These are phyloP conservation scores for Paedocypris sp. DNA, from an alignment of 2,113 vertebrate species.

Conservation along the genomic window DNA sequence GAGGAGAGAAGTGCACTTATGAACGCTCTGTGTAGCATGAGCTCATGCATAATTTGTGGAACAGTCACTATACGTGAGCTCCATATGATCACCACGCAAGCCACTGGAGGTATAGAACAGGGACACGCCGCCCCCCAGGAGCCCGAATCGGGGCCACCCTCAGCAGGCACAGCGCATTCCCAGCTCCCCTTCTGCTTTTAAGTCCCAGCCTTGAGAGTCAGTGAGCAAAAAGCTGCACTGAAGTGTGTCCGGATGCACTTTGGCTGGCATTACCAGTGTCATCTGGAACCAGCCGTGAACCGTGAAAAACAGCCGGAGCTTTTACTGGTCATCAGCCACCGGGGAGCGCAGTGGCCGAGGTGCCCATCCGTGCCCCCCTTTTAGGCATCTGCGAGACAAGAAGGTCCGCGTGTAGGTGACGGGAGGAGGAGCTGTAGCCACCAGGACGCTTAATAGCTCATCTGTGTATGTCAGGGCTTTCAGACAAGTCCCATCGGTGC, in stretches of 20 bases:
- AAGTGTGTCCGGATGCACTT: slow-evolving; percentile 42
- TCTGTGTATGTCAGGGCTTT: slow-evolving; percentile 24
- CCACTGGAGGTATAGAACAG: slow-evolving; percentile 7
- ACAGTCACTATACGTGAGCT: background rate
- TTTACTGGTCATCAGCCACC: slow-evolving; percentile 41
- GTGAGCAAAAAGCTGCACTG: slow-evolving; percentile 55
- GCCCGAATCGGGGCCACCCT: slow-evolving; percentile 8
- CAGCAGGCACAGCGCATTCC: background rate
- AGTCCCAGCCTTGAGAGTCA: slow-evolving; percentile 39
- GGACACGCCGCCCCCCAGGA: slow-evolving; percentile 15
- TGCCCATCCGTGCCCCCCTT: background rate
- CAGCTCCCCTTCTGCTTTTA: background rate
- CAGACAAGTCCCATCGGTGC: slow-evolving; percentile 43
- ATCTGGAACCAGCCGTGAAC: slow-evolving; percentile 55
- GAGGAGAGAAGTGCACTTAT: too few relatives aligned
- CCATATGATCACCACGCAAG: background rate
- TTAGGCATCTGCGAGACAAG: slow-evolving; percentile 23
- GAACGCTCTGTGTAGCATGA: too few relatives aligned
- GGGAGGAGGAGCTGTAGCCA: background rate
- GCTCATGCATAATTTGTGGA: too few relatives aligned
- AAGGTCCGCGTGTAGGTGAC: slow-evolving; percentile 26
- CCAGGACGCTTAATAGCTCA: slow-evolving; percentile 7
- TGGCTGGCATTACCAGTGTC: slow-evolving; percentile 45
- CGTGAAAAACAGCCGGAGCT: slow-evolving; percentile 52
- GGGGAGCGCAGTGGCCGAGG: slow-evolving; percentile 35